Evolutionary conservation across 2,797 vertebrate species (phyloP).

Genomic region (Takifugu ocellatus): DNA sequence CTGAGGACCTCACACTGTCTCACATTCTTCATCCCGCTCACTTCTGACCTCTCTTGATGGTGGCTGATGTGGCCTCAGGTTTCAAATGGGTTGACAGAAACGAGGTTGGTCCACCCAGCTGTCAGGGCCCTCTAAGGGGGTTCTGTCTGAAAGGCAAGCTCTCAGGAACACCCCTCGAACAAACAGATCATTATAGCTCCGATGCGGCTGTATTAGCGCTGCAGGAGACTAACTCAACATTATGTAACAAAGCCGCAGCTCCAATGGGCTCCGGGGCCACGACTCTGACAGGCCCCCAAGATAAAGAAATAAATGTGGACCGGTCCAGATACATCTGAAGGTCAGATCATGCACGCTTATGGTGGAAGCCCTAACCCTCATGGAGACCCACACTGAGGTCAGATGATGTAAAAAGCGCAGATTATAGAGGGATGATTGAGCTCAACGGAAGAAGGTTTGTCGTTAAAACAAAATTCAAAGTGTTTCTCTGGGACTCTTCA

Average conservation of each 20-base stretch:
- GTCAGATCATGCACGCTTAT: constrained; percentile 26
- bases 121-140: not conserved
- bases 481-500: too few species aligned
- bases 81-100: constrained; percentile 1
- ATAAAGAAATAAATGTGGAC: constrained; percentile 34
- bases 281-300: constrained; percentile 16
- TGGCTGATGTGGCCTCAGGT: not conserved
- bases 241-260: constrained; percentile 28
- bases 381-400: too few species aligned
- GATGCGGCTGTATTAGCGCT: constrained; percentile 2
- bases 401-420: too few species aligned
- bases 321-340: constrained; percentile 12
- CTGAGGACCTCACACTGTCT: not conserved
- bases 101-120: not conserved
- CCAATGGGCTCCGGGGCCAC: not conserved
- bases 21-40: constrained; percentile 9
- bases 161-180: not conserved
- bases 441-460: too few species aligned
- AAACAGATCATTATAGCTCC: not conserved
- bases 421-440: too few species aligned
- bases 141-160: not conserved
- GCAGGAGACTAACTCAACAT: constrained; percentile 2
- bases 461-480: too few species aligned
- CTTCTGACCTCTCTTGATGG: not conserved
- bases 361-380: constrained; percentile 7